Conservation (phyloP, 2,888 invertebrate genomes). For the Chloroclystis v-ata region DNA sequence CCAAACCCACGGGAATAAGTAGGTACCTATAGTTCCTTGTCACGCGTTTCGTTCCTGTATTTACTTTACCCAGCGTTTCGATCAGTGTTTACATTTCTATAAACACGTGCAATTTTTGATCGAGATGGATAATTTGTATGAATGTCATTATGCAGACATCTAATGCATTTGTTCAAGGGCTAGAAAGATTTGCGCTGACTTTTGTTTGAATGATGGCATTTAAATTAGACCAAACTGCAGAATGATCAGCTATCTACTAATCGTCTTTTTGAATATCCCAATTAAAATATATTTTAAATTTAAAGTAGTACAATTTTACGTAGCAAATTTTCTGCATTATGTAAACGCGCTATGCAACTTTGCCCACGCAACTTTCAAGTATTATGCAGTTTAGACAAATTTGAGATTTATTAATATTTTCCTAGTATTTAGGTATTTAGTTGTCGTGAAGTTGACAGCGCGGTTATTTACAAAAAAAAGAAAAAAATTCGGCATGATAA, state of each 20-base stretch:
- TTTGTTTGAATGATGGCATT: background rate
- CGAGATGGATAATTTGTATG: too few species aligned
- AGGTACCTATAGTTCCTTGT: conserved; percentile 1
- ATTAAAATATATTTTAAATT: conserved; percentile 33
- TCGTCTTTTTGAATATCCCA: conserved; percentile 16
- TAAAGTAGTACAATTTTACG: conserved; percentile 66
- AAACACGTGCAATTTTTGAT: too few species aligned
- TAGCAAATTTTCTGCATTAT: conserved; percentile 34
- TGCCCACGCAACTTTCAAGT: conserved; percentile 39
- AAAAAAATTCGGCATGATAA: conserved; percentile 42
- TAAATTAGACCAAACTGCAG: background rate
- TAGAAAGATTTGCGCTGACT: too few species aligned
- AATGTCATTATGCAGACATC: too few species aligned
- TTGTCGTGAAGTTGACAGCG: conserved; percentile 27
- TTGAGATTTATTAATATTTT: conserved; percentile 53
- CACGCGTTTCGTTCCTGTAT: conserved; percentile 30
- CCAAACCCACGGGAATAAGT: background rate
- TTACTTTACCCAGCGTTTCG: background rate
- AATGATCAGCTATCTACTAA: background rate
- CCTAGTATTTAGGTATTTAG: conserved; percentile 43
- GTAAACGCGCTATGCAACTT: conserved; percentile 39
- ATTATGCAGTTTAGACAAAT: conserved; percentile 54
- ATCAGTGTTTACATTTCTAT: background rate
- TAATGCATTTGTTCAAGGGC: too few species aligned
- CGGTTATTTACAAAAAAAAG: conserved; percentile 29